Evolutionary conservation across 2,888 invertebrate genomes (phyloP).

Genomic region (Suillia variegata): DNA sequence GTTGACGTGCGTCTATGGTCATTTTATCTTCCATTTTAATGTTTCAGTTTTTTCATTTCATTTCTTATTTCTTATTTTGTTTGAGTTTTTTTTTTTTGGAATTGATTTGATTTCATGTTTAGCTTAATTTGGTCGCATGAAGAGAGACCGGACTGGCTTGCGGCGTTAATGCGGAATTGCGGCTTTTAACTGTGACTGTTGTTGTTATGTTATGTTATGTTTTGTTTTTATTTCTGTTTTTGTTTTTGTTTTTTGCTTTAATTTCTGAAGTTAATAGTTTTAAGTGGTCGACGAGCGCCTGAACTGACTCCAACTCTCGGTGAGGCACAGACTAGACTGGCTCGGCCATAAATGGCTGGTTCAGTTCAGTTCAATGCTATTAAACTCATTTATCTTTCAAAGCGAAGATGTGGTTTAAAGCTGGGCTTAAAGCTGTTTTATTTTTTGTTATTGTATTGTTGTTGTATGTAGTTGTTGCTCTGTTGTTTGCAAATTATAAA

Average conservation of each 20-base stretch:
- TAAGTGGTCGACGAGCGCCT: conserved; percentile 14
- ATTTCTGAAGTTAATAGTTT: conserved; percentile 8
- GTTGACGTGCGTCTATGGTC: background rate
- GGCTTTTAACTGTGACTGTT: background rate
- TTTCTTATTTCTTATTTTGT: background rate
- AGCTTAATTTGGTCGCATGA: conserved; percentile 1
- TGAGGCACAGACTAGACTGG: too few species aligned
- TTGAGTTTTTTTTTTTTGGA: background rate
- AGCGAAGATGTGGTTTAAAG: background rate
- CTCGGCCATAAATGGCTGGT: conserved; percentile 11
- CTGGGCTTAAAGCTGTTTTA: background rate
- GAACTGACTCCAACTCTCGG: too few species aligned
- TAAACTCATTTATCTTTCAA: conserved; percentile 15
- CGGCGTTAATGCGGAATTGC: background rate
- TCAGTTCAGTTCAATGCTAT: conserved; percentile 13
- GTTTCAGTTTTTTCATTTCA: background rate
- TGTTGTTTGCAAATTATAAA: too few species aligned
- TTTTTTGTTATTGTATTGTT: background rate
- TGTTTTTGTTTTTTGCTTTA: conserved; percentile 1
- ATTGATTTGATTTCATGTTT: background rate
- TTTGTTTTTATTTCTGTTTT: background rate
- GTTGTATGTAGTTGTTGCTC: background rate
- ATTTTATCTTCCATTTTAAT: too few species aligned
- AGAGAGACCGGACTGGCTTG: background rate
- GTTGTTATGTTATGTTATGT: background rate